Conservation (phyloP, 2,113 vertebrate species). For the Zootoca vivipara region DNA sequence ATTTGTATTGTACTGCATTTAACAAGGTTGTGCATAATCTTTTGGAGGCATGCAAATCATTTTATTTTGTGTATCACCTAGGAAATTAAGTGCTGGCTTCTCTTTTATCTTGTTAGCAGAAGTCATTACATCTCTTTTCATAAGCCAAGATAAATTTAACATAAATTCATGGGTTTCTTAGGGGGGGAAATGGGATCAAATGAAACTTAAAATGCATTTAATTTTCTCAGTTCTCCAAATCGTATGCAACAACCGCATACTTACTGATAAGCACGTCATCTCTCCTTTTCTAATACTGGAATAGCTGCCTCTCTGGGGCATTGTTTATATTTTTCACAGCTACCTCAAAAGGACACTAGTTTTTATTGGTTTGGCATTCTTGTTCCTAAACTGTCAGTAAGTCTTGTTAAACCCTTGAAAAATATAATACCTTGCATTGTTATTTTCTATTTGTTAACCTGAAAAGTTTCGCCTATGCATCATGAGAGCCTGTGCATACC, state of each 20-base stretch:
- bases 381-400: slow-evolving; percentile 51
- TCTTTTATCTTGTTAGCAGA: slow-evolving; percentile 71
- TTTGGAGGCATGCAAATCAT: slow-evolving; percentile 63
- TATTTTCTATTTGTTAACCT: slow-evolving; percentile 23
- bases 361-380: slow-evolving; percentile 39
- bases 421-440: slow-evolving; percentile 37
- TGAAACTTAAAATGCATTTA: slow-evolving; percentile 61
- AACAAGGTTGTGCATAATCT: slow-evolving; percentile 55
- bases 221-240: slow-evolving; percentile 54
- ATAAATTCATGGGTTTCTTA: slow-evolving; percentile 62
- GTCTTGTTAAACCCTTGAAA: slow-evolving; percentile 8
- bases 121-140: slow-evolving; percentile 72
- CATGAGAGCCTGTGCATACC: slow-evolving; percentile 20
- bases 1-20: slow-evolving; percentile 23
- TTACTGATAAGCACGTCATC: slow-evolving; percentile 27
- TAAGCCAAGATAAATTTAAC: slow-evolving; percentile 70
- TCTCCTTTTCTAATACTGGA: slow-evolving; percentile 45
- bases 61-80: slow-evolving; percentile 73
- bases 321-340: slow-evolving; percentile 11
- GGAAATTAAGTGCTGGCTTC: slow-evolving; percentile 68
- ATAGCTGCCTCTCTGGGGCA: slow-evolving; percentile 41
- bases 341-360: slow-evolving; percentile 45
- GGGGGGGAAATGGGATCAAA: slow-evolving; percentile 57
- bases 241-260: slow-evolving; percentile 13
- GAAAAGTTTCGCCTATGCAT: slow-evolving; percentile 45